A percentile compares a stretch with the other conserved stretches of the same genome.
Conservation (phyloP, 2,797 vertebrate species). For the Toxotes lorentzi region DNA sequence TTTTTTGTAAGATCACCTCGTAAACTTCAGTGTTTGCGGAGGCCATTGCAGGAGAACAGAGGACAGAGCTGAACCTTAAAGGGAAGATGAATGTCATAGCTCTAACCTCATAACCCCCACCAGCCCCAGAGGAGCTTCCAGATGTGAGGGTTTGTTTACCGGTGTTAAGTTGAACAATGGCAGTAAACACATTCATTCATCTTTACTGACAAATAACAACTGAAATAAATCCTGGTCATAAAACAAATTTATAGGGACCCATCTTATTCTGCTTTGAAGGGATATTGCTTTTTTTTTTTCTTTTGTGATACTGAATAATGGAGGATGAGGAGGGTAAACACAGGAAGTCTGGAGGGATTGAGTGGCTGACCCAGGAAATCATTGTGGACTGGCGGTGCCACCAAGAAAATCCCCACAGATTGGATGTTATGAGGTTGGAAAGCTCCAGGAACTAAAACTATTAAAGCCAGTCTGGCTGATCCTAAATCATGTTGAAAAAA, state of each 20-base stretch:
- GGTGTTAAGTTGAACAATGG: not conserved
- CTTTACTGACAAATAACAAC: constrained; percentile 6
- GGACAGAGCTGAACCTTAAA: no score
- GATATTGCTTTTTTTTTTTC: not conserved
- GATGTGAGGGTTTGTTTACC: not conserved
- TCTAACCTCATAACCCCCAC: not conserved
- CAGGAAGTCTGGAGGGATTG: constrained; percentile 19
- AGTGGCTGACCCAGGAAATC: constrained; percentile 18
- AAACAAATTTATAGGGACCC: constrained; percentile 14
- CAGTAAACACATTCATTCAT: constrained; percentile 2
- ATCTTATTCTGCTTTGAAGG: not conserved
- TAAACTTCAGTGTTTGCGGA: no score
- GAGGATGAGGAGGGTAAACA: constrained; percentile 22
- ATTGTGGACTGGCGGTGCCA: constrained; percentile 4
- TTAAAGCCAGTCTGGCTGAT: constrained; percentile 8
- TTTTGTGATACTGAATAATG: not conserved
- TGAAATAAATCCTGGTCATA: constrained; percentile 31
- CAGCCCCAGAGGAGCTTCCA: not conserved
- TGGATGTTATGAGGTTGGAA: constrained; percentile 23
- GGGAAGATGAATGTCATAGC: no score
- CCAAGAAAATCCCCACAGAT: constrained; percentile 22
- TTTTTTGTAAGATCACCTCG: no score
- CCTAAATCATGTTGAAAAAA: constrained; percentile 14
- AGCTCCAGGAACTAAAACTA: constrained; percentile 12
- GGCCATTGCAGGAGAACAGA: no score